A percentile compares a stretch with the other conserved stretches of the same genome.
phyloP scores from a whole-genome alignment of 2,888 invertebrate species.

The Drosophila demipolita region DNA sequence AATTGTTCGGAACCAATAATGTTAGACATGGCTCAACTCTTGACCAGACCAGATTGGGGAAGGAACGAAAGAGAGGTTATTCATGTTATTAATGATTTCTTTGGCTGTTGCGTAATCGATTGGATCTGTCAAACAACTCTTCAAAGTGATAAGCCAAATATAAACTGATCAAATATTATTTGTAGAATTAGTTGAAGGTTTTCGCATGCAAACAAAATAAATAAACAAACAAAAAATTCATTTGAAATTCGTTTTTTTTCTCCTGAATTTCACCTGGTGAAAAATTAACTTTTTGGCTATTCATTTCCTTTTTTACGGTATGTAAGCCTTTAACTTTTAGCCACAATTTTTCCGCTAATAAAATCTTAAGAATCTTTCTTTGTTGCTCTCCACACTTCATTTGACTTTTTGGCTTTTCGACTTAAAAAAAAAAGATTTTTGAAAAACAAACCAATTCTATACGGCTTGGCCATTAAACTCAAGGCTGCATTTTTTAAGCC shows the following conservation, averaged over 20 bases:
- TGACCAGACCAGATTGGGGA: neutral
- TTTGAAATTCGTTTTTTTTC: conserved; percentile 13
- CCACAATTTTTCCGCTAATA: conserved; percentile 41
- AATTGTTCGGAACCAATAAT: conserved; percentile 44
- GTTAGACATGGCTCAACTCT: conserved; percentile 36
- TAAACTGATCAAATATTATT: neutral
- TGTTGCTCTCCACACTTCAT: conserved; percentile 37
- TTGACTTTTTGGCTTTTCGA: conserved; percentile 78
- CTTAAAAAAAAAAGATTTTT: conserved; percentile 40
- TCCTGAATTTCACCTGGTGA: conserved; percentile 18
- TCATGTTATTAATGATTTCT: conserved; percentile 1
- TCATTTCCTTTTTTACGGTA: conserved; percentile 22
- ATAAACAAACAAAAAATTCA: neutral
- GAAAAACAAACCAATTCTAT: conserved; percentile 17
- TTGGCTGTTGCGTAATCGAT: conserved; percentile 8
- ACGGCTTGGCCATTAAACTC: conserved; percentile 31
- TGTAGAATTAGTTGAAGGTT: neutral
- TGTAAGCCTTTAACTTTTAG: conserved; percentile 48
- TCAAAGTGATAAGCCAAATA: neutral
- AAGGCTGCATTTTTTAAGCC: conserved; percentile 71
- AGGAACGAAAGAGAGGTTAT: neutral
- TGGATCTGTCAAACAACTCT: neutral
- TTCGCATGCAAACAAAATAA: neutral
- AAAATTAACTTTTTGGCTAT: conserved; percentile 27
- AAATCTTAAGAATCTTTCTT: conserved; percentile 13